Percentiles rank a stretch among this genome's conserved stretches.
phyloP scores from a whole-genome alignment of 2,113 vertebrate genomes.

The Ictalurus punctatus region DNA sequence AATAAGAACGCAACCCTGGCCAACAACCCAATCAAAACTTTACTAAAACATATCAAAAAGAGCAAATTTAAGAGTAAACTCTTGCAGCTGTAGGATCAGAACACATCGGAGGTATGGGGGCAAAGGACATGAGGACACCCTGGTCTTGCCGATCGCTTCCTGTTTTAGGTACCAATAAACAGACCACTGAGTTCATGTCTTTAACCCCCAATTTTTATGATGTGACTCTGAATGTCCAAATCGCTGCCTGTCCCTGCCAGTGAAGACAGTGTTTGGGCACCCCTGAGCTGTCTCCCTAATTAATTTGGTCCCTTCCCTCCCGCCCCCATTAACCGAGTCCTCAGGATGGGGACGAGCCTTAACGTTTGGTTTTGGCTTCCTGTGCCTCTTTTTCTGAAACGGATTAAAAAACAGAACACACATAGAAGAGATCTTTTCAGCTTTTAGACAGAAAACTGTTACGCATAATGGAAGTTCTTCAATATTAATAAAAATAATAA shows the following conservation, averaged over 20 bases:
- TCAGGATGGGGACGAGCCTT: slow-evolving; percentile 43
- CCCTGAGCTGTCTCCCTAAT: slow-evolving; percentile 62
- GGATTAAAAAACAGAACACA: neutral
- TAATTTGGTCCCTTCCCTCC: slow-evolving; percentile 54
- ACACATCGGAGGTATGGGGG: slow-evolving; percentile 55
- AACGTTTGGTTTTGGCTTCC: slow-evolving; percentile 72
- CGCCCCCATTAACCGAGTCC: slow-evolving; percentile 52
- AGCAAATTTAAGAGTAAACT: slow-evolving; percentile 55
- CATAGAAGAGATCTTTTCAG: neutral
- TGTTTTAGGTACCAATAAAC: slow-evolving; percentile 45
- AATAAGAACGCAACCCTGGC: neutral
- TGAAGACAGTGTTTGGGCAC: slow-evolving; percentile 57
- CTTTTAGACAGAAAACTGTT: neutral
- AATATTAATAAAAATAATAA: neutral
- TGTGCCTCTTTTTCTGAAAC: slow-evolving; percentile 66
- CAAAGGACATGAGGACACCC: slow-evolving; percentile 50
- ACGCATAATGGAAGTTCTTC: neutral
- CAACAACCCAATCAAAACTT: slow-evolving; percentile 45
- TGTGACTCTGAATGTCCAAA: slow-evolving; percentile 50
- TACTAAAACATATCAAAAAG: slow-evolving; percentile 49
- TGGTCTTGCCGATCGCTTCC: slow-evolving; percentile 50
- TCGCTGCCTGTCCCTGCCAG: slow-evolving; percentile 50
- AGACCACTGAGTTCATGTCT: slow-evolving; percentile 63
- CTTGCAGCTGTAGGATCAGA: slow-evolving; percentile 70
- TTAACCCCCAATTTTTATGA: slow-evolving; percentile 36